phyloP scores from a whole-genome alignment of 2,113 vertebrate species.

The Corynorhinus townsendii region DNA sequence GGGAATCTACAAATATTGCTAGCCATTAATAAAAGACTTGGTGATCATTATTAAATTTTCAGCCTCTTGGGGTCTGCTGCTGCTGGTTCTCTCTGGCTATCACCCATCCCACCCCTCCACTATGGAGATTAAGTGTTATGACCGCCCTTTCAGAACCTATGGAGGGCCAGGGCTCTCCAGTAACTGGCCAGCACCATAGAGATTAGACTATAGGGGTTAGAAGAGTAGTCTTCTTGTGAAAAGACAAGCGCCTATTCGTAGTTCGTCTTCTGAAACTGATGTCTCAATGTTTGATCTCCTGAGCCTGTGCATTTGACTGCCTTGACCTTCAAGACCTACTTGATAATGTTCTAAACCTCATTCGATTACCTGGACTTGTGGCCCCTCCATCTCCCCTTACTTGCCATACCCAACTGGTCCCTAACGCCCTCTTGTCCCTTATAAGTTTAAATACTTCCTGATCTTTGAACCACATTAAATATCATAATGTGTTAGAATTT shows the following conservation, averaged over 20 bases:
- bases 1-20: neutral
- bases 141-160: neutral
- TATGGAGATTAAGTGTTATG: neutral
- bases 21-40: neutral
- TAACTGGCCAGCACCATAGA: neutral
- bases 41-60: neutral
- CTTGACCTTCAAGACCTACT: neutral
- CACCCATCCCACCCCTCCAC: neutral
- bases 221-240: neutral
- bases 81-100: neutral
- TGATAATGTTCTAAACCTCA: neutral
- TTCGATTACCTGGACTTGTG: neutral
- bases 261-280: neutral
- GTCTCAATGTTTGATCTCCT: neutral
- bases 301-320: neutral
- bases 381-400: neutral
- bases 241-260: neutral
- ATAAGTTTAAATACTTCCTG: slow-evolving; percentile 15
- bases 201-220: neutral
- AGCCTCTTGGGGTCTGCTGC: neutral
- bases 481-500: neutral
- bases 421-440: neutral
- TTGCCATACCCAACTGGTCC: neutral
- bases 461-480: slow-evolving; percentile 4
- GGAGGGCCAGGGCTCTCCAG: neutral